A percentile compares a stretch with the other conserved stretches of the same genome.
Evolutionary conservation across 2,113 vertebrate species (phyloP).

Genomic region (Paracanthobrama guichenoti): DNA sequence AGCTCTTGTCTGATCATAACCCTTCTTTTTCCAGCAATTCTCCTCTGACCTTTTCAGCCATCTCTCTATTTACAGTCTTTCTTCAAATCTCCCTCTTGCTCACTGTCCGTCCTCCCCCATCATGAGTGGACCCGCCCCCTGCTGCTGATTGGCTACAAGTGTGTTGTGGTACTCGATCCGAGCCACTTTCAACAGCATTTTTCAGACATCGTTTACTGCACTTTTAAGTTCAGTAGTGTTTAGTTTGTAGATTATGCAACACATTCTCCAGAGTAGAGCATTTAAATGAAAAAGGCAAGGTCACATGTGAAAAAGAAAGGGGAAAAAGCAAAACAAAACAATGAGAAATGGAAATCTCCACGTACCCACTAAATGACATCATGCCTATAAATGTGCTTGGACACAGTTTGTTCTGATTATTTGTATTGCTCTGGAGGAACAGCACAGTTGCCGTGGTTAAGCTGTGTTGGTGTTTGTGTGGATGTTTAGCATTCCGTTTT

Average conservation of each 20-base stretch:
- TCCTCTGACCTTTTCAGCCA: too few species aligned
- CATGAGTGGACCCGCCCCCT: too few species aligned
- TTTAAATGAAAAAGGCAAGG: slow-evolving; percentile 7
- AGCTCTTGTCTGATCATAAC: too few species aligned
- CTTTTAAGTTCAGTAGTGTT: neutral
- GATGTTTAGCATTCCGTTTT: neutral
- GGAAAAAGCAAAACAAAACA: slow-evolving; percentile 10
- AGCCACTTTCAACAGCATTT: too few species aligned
- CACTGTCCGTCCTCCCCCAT: too few species aligned
- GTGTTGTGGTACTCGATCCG: too few species aligned
- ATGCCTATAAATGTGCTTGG: slow-evolving; percentile 26
- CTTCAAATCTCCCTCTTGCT: too few species aligned
- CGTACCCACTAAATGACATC: slow-evolving; percentile 40
- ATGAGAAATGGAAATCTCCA: slow-evolving; percentile 42
- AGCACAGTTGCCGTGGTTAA: slow-evolving; percentile 6
- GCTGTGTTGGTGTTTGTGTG: slow-evolving; percentile 16
- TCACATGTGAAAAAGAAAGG: neutral
- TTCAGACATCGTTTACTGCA: too few species aligned
- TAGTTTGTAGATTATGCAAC: neutral
- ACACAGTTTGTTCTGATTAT: slow-evolving; percentile 33
- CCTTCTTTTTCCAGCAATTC: too few species aligned
- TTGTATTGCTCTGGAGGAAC: slow-evolving; percentile 11
- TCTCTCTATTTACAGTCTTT: too few species aligned
- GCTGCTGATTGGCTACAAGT: too few species aligned
- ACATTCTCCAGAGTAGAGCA: neutral